Evolutionary conservation across 2,888 invertebrate species (phyloP).

Genomic region (Sipunculus nudus): DNA sequence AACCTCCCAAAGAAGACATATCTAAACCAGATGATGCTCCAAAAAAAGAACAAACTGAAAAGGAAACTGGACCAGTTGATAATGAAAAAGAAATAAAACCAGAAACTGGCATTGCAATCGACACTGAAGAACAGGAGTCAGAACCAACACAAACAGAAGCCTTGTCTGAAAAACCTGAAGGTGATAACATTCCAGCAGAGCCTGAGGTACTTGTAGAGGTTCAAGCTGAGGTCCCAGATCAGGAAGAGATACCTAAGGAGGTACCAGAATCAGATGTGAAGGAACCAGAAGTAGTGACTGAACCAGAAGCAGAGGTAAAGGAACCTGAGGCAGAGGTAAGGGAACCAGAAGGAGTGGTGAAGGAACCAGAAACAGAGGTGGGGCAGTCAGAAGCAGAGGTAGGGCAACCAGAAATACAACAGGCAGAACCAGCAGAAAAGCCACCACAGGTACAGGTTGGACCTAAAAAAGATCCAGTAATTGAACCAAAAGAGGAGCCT

Average conservation of each 20-base stretch:
- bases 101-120: background rate
- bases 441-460: too few relatives aligned
- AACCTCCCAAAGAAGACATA: too few relatives aligned
- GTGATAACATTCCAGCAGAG: background rate
- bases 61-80: slow-evolving; percentile 4
- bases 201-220: background rate
- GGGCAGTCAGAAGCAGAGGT: slow-evolving; percentile 11
- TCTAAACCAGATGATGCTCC: too few relatives aligned
- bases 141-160: slow-evolving; percentile 6
- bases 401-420: background rate
- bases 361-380: slow-evolving; percentile 13
- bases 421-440: slow-evolving; percentile 1
- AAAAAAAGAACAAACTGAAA: slow-evolving; percentile 1
- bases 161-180: background rate
- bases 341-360: background rate
- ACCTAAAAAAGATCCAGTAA: too few relatives aligned
- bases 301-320: background rate
- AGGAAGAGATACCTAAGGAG: background rate
- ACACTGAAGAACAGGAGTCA: background rate
- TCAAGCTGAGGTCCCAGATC: background rate
- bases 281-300: background rate
- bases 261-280: background rate
- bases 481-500: too few relatives aligned
- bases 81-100: slow-evolving; percentile 6
- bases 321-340: slow-evolving; percentile 2